phyloP scores from a whole-genome alignment of 2,113 vertebrate species.

The Struthidea cinerea region DNA sequence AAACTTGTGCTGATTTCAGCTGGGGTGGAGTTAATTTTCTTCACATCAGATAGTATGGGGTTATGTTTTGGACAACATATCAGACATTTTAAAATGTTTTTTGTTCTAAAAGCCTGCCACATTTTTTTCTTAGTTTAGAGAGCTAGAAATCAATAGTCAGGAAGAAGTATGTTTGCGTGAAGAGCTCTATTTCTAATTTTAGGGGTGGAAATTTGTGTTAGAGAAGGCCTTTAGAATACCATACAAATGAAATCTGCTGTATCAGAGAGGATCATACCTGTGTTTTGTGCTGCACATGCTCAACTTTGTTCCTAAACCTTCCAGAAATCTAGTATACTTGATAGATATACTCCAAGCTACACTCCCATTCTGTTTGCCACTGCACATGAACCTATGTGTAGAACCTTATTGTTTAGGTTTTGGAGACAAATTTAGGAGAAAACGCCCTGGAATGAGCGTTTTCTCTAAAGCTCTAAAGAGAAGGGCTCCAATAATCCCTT shows the following conservation, averaged over 20 bases:
- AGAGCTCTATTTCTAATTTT: neutral
- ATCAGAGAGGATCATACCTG: neutral
- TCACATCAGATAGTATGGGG: neutral
- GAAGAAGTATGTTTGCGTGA: neutral
- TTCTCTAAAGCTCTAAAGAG: neutral
- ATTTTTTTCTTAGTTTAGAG: neutral
- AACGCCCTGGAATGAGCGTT: neutral
- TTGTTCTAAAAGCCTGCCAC: neutral
- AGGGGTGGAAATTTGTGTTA: neutral
- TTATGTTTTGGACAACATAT: neutral
- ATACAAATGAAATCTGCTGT: neutral
- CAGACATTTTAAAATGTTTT: neutral
- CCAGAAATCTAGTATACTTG: neutral
- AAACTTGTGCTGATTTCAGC: neutral
- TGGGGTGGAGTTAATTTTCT: neutral
- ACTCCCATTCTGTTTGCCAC: neutral
- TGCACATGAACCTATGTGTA: neutral
- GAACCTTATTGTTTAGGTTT: neutral
- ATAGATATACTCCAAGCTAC: neutral
- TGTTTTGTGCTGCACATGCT: neutral
- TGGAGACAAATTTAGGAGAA: neutral
- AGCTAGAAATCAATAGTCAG: neutral
- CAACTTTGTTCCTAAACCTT: neutral
- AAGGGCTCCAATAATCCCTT: neutral
- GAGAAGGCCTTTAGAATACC: neutral